Conservation (phyloP, 2,888 invertebrate genomes). For the Pharmacophagus antenor region DNA sequence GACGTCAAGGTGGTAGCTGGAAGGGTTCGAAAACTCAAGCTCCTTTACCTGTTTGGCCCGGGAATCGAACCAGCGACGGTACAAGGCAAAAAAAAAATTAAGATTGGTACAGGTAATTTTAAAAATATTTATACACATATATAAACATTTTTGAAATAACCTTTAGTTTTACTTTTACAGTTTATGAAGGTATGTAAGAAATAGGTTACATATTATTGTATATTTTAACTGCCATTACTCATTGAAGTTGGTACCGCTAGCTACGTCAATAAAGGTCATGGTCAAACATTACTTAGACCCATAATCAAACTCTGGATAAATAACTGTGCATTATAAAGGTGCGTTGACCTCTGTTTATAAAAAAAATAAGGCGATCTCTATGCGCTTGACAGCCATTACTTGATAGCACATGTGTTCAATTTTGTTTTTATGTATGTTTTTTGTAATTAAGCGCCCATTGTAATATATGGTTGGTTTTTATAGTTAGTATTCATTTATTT, state of each 20-base stretch:
- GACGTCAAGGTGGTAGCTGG: too few species aligned
- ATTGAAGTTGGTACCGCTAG: background rate
- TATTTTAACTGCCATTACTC: background rate
- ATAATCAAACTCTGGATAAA: constrained; percentile 13
- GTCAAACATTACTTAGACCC: constrained; percentile 15
- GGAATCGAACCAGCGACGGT: too few species aligned
- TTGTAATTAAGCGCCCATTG: background rate
- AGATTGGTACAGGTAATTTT: too few species aligned
- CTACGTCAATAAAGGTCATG: constrained; percentile 12
- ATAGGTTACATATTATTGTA: background rate
- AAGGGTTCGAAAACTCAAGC: too few species aligned
- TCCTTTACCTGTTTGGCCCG: too few species aligned
- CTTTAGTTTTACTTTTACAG: too few species aligned
- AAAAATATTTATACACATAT: too few species aligned
- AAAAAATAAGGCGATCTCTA: background rate
- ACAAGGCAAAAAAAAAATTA: too few species aligned
- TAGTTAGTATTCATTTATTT: too few species aligned
- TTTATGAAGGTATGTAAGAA: too few species aligned
- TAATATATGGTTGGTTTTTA: too few species aligned
- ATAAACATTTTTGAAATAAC: too few species aligned
- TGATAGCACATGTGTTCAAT: background rate
- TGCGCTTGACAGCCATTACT: constrained; percentile 1
- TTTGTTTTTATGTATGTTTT: background rate
- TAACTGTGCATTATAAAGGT: constrained; percentile 11
- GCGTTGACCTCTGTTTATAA: background rate